These are phyloP conservation scores for Caenorhabditis parvicauda DNA, from an alignment of 2,888 invertebrate species.

Conservation along the genomic window DNA sequence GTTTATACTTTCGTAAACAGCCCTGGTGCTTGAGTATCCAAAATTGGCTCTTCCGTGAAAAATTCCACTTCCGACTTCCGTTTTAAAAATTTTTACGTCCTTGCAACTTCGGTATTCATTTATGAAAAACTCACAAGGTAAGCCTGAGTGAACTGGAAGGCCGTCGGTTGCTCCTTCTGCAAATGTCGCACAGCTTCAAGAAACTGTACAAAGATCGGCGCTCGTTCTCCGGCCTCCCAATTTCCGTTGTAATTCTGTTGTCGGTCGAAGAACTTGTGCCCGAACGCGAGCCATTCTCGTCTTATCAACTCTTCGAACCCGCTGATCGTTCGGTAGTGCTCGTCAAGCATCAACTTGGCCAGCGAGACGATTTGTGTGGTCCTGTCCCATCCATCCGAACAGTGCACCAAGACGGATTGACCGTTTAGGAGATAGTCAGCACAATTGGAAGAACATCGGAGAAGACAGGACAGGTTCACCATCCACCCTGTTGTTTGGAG, in stretches of 20 bases:
- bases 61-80: too few species aligned
- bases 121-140: conserved; percentile 81
- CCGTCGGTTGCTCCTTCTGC: conserved; percentile 70
- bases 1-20: too few species aligned
- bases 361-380: conserved; percentile 94
- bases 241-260: conserved; percentile 66
- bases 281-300: conserved; percentile 94
- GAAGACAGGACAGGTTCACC: conserved; percentile 35
- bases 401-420: conserved; percentile 91
- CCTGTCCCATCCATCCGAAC: conserved; percentile 98
- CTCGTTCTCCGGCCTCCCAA: conserved; percentile 84
- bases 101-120: too few species aligned
- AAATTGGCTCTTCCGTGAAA: too few species aligned
- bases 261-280: conserved; percentile 95
- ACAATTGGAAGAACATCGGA: conserved; percentile 31
- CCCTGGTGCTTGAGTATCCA: too few species aligned
- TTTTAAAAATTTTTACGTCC: too few species aligned
- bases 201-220: conserved; percentile 97
- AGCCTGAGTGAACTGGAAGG: conserved; percentile 90
- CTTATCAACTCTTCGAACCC: conserved; percentile 90
- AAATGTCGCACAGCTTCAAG: conserved; percentile 92
- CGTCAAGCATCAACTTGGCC: conserved; percentile 87
- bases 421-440: conserved; percentile 34
- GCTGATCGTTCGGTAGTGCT: conserved; percentile 84
- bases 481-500: conserved; percentile 51